Percentiles rank a stretch among this genome's conserved stretches.
Evolutionary conservation across 2,888 invertebrate genomes (phyloP).

Genomic region (Megastigmus dorsalis): DNA sequence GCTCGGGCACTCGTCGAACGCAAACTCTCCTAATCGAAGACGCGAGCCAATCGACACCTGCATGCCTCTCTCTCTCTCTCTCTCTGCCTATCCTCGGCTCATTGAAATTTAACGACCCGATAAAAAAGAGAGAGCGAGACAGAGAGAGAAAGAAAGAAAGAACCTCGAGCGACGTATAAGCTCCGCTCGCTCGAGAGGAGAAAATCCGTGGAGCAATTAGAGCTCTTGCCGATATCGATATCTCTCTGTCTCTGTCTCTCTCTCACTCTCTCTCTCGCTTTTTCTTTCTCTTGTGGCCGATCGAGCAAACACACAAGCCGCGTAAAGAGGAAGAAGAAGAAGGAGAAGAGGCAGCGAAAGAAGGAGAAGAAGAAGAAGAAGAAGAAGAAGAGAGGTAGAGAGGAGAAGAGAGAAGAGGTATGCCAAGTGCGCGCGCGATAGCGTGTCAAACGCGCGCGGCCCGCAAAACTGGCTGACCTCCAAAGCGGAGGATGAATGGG

Average conservation of each 20-base stretch:
- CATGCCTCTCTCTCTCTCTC: neutral
- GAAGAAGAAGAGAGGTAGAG: neutral
- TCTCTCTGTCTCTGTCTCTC: no score
- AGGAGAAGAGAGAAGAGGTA: neutral
- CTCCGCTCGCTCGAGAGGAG: neutral
- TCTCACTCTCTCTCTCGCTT: neutral
- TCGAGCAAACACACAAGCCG: no score
- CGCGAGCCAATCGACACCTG: neutral
- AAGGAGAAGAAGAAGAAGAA: neutral
- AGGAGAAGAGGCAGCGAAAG: neutral
- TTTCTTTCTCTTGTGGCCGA: neutral
- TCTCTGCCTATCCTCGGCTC: no score
- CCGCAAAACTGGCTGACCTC: slow-evolving; percentile 66
- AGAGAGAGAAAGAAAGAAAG: neutral
- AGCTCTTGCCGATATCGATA: neutral
- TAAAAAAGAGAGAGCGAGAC: neutral
- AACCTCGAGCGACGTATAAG: neutral
- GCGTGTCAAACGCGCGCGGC: slow-evolving; percentile 11
- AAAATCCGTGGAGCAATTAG: slow-evolving; percentile 6
- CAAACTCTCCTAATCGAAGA: neutral
- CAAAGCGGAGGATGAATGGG: slow-evolving; percentile 68
- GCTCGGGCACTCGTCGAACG: neutral
- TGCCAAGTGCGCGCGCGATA: neutral
- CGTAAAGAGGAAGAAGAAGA: no score
- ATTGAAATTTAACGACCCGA: slow-evolving; percentile 7